A percentile compares a stretch with the other conserved stretches of the same genome.
phyloP scores from a whole-genome alignment of 2,113 vertebrate species.

The Collichthys lucidus region DNA sequence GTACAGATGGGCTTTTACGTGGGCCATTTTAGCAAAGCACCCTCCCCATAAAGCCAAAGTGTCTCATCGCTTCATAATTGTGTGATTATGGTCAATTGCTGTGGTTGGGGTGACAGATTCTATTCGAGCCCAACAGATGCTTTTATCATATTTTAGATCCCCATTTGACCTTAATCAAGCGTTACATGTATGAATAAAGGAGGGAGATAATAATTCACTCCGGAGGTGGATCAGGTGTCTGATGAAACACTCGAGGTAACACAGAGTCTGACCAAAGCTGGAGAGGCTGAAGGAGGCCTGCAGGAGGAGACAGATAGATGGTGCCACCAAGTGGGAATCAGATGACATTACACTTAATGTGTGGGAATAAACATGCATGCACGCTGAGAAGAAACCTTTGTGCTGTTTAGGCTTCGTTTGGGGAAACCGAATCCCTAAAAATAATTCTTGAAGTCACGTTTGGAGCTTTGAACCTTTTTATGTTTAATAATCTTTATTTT shows the following conservation, averaged over 20 bases:
- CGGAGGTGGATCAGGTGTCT: conserved; percentile 42
- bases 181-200: conserved; percentile 65
- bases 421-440: no score
- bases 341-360: conserved; percentile 23
- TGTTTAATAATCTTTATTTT: no score
- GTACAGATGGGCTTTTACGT: conserved; percentile 77
- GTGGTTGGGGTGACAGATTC: conserved; percentile 67
- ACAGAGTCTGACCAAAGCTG: not conserved
- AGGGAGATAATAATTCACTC: conserved; percentile 52
- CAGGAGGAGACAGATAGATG: conserved; percentile 7
- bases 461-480: no score
- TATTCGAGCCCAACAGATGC: conserved; percentile 66
- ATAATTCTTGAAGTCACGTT: no score
- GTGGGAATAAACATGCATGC: no score
- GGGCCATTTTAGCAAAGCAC: conserved; percentile 75
- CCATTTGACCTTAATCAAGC: conserved; percentile 72
- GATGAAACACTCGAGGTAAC: conserved; percentile 13
- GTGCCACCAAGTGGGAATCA: conserved; percentile 64
- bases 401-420: no score
- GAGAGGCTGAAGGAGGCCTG: not conserved
- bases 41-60: conserved; percentile 76
- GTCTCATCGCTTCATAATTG: conserved; percentile 76
- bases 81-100: conserved; percentile 76
- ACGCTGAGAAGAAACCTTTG: no score
- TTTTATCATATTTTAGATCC: conserved; percentile 72